Evolutionary conservation across 1,140 invertebrate genomes (phyloP), one percentile per base, ranked within the genome.

Genomic region (Glossosoma conforme): DNA sequence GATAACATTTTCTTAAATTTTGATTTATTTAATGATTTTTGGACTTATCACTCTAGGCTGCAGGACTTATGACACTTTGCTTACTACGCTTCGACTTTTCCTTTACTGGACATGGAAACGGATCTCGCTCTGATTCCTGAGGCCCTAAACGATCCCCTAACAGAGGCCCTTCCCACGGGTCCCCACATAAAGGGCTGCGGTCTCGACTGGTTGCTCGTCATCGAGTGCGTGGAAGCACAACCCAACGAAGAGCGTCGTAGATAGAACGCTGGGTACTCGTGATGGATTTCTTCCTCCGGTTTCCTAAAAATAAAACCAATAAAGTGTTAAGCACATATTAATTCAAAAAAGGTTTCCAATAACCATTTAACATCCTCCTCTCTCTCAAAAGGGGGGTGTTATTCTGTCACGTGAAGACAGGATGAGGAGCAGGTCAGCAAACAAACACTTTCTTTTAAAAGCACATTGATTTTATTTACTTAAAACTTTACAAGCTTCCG

Each of bases 121-220:
- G 44, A 47, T 30, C 42, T 21, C 18, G 52, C 43, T 32, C 42
- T 42, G 18, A 41, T 30, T 0, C 61, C 62, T 28, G 62, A 56
- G 0, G 66, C 68, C 30, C 72, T 61, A 4, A 72, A 60, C 0
- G 70, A 73, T 0, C 69, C 69, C 47, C 72, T 60, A 17, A 74
- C 61, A 1, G 72, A 74, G 0, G 72, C 70, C 19, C 70, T 62
- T 2, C 67, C 68, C 0, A 66, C 62, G 6, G 54, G 14, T 28
- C 59, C 58, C n/a, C n/a, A n/a, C n/a, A n/a, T n/a, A n/a, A n/a
- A n/a, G n/a, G n/a, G n/a, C n/a, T n/a, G n/a, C 10, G 68, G 63
- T 13, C 66, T 44, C 60, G 53, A 18, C 46, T 21, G n/a, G 60
- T 64, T 30, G 54, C 62, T 54, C 2, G 18, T 24, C 33, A 38